phyloP scores from a whole-genome alignment of 2,888 invertebrate species.

The Tethea ocularis region DNA sequence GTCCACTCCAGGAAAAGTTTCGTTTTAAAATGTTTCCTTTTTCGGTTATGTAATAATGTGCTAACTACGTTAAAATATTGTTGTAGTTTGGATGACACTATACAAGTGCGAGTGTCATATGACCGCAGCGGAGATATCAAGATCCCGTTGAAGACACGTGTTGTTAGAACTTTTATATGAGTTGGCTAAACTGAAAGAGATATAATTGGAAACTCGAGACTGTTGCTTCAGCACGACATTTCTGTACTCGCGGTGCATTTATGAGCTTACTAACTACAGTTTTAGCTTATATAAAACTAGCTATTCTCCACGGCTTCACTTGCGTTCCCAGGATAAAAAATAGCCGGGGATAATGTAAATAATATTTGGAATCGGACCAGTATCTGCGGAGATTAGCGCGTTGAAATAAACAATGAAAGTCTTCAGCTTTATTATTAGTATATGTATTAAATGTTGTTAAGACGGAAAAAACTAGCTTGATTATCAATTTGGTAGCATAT shows the following conservation, averaged over 20 bases:
- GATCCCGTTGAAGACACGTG: constrained; percentile 59
- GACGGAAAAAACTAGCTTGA: constrained; percentile 12
- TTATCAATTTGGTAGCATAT: neutral
- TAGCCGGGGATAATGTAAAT: too few species aligned
- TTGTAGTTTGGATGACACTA: neutral
- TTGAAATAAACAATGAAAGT: too few species aligned
- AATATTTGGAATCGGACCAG: too few species aligned
- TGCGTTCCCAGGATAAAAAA: too few species aligned
- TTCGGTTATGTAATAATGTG: neutral
- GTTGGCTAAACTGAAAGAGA: constrained; percentile 73
- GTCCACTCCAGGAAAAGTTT: too few species aligned
- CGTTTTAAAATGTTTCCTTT: neutral
- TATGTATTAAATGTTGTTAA: constrained; percentile 33
- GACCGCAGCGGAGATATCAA: constrained; percentile 32
- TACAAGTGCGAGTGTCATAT: constrained; percentile 26
- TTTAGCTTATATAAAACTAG: constrained; percentile 37
- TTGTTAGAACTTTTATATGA: constrained; percentile 78
- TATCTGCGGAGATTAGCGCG: too few species aligned
- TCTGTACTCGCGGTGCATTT: constrained; percentile 48
- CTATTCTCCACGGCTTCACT: too few species aligned
- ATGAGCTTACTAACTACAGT: constrained; percentile 57
- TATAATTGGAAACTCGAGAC: constrained; percentile 80
- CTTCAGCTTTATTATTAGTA: too few species aligned
- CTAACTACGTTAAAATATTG: neutral
- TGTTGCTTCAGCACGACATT: constrained; percentile 48